Evolutionary conservation across 2,797 vertebrate species (phyloP), one percentile per base, ranked within the genome.

Genomic region (Enteromius treurensis): DNA sequence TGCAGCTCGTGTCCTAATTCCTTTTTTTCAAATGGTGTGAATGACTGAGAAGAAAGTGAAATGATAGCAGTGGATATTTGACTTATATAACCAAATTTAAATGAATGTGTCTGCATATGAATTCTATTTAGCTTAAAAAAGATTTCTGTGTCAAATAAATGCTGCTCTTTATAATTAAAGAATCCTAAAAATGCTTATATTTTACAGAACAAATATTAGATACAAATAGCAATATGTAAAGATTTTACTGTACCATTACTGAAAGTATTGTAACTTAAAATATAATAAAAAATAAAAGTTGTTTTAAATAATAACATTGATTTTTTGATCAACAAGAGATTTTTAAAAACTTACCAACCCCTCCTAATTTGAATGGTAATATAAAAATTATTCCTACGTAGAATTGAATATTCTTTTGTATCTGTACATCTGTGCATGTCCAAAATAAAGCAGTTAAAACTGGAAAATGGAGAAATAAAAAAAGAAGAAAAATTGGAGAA

Each of bases 1-100:
- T 70, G 51, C 62, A 53, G 42, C 49, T 62, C 1, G 0, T 70
- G 53, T 60, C 58, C 10, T 45, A 53, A 17, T 82, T 67, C 15
- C 70, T 75, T 68, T 79, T 75, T 81, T 26, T 65, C 17, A 23
- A 1, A 77, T 34, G 34, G 47, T 42, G 40, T 53, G 13, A 80
- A 45, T 2, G 14, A 19, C 9, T 71, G 13, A 60, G 11, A 45
- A 62, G 55, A 55, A n/a, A 3, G 29, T 34, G 17, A 49, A n/a
- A 81, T 2, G 11, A 65, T 26, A 37, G n/a, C 13, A 47, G 37
- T 17, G 7, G 7, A 17, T 60, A 10, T 3, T 58, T 53, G 45
- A n/a, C 29, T 79, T 68, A 5, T 55, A 69, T 58, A 26, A 5
- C 3, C 5, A 40, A 62, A 40, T 79, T 53, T 40, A 58, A 7